Evolutionary conservation across 2,113 vertebrate genomes (phyloP).

Genomic region (Oreotrochilus melanogaster): DNA sequence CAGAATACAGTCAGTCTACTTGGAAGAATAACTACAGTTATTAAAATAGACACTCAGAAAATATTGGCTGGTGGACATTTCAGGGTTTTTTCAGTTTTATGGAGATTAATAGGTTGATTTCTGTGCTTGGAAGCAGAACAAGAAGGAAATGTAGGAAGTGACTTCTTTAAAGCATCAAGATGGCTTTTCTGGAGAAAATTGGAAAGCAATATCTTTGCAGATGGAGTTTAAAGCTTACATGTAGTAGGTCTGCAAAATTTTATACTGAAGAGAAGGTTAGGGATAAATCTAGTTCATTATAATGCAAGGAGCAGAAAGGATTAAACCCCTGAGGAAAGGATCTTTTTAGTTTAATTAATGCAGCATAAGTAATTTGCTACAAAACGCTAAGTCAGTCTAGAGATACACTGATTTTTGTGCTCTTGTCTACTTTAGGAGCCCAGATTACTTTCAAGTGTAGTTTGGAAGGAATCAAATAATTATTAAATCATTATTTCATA

Average conservation of each 20-base stretch:
- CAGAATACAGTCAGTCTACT: neutral
- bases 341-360: constrained; percentile 47
- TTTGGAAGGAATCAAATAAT: neutral
- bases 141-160: neutral
- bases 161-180: neutral
- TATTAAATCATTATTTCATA: neutral
- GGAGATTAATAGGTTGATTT: neutral
- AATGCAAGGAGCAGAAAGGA: constrained; percentile 6
- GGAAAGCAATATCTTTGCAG: neutral
- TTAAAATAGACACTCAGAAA: neutral
- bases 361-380: neutral
- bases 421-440: neutral
- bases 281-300: constrained; percentile 38
- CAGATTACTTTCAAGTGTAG: neutral
- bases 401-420: neutral
- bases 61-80: neutral
- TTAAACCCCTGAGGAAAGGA: constrained; percentile 22
- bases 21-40: neutral
- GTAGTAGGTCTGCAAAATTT: constrained; percentile 6
- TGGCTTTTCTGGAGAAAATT: constrained; percentile 13
- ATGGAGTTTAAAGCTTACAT: constrained; percentile 20
- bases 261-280: neutral
- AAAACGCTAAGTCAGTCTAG: constrained; percentile 27
- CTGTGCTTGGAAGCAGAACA: neutral
- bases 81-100: neutral